phyloP scores from a whole-genome alignment of 1,140 invertebrate genomes.

The Euura saliciscinereae region DNA sequence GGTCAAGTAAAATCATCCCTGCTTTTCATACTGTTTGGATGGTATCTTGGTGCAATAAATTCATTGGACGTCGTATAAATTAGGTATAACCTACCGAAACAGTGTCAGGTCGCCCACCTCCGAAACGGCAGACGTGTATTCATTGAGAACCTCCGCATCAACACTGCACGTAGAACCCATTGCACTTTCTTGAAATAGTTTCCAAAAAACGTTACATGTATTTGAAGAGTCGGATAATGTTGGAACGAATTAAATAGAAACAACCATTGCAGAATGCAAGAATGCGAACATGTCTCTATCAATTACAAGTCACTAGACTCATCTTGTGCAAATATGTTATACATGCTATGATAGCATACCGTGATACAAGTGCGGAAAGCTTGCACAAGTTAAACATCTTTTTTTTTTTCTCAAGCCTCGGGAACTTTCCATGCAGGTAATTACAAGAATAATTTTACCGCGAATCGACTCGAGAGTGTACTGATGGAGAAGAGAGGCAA shows the following conservation, averaged over 20 bases:
- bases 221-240: too few relatives aligned
- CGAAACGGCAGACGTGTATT: slow-evolving; percentile 38
- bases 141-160: slow-evolving; percentile 21
- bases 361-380: too few relatives aligned
- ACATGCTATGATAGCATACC: too few relatives aligned
- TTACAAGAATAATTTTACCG: slow-evolving; percentile 49
- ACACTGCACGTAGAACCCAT: slow-evolving; percentile 32
- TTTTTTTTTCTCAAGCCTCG: too few relatives aligned
- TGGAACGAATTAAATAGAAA: too few relatives aligned
- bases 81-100: slow-evolving; percentile 20
- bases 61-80: too few relatives aligned
- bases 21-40: slow-evolving; percentile 41
- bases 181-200: slow-evolving; percentile 47
- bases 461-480: slow-evolving; percentile 73
- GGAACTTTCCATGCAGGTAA: too few relatives aligned
- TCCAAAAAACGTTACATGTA: slow-evolving; percentile 49
- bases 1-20: slow-evolving; percentile 56
- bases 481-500: slow-evolving; percentile 64
- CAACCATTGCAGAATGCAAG: too few relatives aligned
- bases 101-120: slow-evolving; percentile 27
- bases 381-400: too few relatives aligned
- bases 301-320: neutral
- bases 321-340: slow-evolving; percentile 44
- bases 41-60: neutral
- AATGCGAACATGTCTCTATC: too few relatives aligned